Evolutionary conservation across 2,888 invertebrate species (phyloP).

Genomic region (Sinopyrophorus schimmeli): DNA sequence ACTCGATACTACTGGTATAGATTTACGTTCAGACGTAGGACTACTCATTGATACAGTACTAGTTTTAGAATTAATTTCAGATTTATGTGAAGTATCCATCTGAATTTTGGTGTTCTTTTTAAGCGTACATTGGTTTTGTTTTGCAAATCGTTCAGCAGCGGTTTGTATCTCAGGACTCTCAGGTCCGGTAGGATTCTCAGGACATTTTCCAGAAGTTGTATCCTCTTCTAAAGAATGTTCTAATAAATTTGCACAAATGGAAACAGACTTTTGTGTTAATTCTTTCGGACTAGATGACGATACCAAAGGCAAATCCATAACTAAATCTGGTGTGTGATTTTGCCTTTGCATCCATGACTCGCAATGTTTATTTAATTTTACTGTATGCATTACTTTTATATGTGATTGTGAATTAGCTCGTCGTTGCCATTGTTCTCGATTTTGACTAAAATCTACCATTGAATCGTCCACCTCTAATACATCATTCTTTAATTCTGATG

Average conservation of each 20-base stretch:
- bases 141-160: slow-evolving; percentile 76
- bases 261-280: slow-evolving; percentile 48
- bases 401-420: slow-evolving; percentile 60
- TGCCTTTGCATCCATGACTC: slow-evolving; percentile 53
- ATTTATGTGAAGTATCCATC: slow-evolving; percentile 43
- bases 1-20: slow-evolving; percentile 44
- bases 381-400: slow-evolving; percentile 45
- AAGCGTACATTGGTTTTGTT: slow-evolving; percentile 76
- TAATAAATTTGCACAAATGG: slow-evolving; percentile 47
- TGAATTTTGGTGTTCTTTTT: slow-evolving; percentile 67
- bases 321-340: slow-evolving; percentile 76
- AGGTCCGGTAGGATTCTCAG: slow-evolving; percentile 51
- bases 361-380: slow-evolving; percentile 52
- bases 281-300: slow-evolving; percentile 52
- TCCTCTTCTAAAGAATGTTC: slow-evolving; percentile 46
- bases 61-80: slow-evolving; percentile 41
- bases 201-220: slow-evolving; percentile 37
- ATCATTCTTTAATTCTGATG: slow-evolving; percentile 28
- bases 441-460: slow-evolving; percentile 57
- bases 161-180: slow-evolving; percentile 71
- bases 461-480: slow-evolving; percentile 48
- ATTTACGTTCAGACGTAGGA: slow-evolving; percentile 45
- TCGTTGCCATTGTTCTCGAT: slow-evolving; percentile 66
- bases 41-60: slow-evolving; percentile 38
- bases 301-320: slow-evolving; percentile 77